phyloP scores from a whole-genome alignment of 2,113 vertebrate genomes.

The Bufo bufo region DNA sequence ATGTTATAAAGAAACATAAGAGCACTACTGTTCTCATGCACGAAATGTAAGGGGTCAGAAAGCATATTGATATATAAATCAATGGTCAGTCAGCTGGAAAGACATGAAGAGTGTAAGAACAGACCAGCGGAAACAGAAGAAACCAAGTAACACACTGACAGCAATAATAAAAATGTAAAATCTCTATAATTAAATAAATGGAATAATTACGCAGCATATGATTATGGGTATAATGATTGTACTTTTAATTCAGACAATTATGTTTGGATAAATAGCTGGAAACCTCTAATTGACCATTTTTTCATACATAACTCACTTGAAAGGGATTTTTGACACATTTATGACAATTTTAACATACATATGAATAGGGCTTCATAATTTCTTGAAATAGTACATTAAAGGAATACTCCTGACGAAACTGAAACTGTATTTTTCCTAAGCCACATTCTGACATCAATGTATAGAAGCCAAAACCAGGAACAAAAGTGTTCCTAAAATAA shows the following conservation, averaged over 20 bases:
- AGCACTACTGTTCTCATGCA: background rate
- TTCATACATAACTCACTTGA: background rate
- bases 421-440: no score
- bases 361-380: no score
- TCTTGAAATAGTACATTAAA: no score
- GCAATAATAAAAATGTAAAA: background rate
- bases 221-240: background rate
- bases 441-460: no score
- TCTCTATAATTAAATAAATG: background rate
- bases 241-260: background rate
- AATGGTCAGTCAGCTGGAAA: background rate
- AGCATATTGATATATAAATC: slow-evolving; percentile 5
- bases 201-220: background rate
- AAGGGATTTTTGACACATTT: background rate
- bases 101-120: background rate
- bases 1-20: background rate
- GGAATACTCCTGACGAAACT: no score
- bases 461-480: no score
- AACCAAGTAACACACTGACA: background rate
- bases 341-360: no score
- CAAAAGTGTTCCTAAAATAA: no score
- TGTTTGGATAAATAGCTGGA: background rate
- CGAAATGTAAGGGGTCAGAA: background rate
- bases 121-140: background rate
- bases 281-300: background rate